A percentile compares a stretch with the other conserved stretches of the same genome.
These are phyloP conservation scores for Agelas oroides DNA, from an alignment of 37 sponge, comb jelly and placozoan species.

Conservation along the genomic window DNA sequence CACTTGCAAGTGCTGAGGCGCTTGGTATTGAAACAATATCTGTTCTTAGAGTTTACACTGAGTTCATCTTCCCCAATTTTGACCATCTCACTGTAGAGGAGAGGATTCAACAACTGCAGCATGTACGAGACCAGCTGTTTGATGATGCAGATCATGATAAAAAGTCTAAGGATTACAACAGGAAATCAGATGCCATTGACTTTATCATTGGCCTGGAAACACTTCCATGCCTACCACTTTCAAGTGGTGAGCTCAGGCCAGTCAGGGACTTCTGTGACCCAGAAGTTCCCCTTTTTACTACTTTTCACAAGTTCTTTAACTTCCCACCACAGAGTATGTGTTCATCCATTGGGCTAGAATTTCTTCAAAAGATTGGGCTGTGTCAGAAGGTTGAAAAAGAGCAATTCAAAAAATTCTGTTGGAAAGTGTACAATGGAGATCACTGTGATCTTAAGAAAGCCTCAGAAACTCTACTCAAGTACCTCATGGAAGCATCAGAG, in stretches of 20 bases:
- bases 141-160: not conserved
- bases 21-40: not conserved
- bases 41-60: not conserved
- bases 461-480: not conserved
- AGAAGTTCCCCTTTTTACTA: not conserved
- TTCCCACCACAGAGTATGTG: not conserved
- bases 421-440: not conserved
- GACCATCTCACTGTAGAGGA: not conserved
- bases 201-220: not conserved
- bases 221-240: not conserved
- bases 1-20: not conserved
- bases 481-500: not conserved
- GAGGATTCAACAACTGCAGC: not conserved
- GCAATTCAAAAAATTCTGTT: not conserved
- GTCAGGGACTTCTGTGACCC: not conserved
- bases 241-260: not conserved
- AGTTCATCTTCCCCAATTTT: constrained; percentile 26
- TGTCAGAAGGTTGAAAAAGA: not conserved
- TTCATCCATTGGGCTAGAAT: not conserved
- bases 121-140: constrained; percentile 6
- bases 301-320: not conserved
- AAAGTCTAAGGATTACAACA: no score
- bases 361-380: not conserved
- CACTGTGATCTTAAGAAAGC: not conserved
- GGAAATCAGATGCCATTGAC: not conserved